Conservation (phyloP, 2,888 invertebrate genomes). For the Brachycybe producta region DNA sequence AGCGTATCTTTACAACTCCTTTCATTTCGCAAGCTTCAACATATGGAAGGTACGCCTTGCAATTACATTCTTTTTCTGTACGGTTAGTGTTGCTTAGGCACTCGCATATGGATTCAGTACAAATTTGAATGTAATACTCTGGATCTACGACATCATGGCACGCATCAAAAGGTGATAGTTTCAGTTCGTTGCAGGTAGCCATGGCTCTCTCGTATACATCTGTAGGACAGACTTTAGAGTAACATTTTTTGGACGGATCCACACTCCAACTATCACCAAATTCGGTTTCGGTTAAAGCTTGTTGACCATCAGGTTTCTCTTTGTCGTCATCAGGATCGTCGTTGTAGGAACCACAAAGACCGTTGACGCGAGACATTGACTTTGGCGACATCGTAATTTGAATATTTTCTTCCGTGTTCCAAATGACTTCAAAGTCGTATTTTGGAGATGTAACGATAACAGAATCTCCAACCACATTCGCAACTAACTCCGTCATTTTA, state of each 20-base stretch:
- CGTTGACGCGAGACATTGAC: conserved; percentile 52
- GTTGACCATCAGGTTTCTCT: conserved; percentile 50
- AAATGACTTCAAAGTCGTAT: conserved; percentile 60
- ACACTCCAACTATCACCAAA: conserved; percentile 61
- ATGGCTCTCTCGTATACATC: conserved; percentile 50
- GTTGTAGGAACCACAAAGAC: conserved; percentile 66
- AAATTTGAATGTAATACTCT: conserved; percentile 55
- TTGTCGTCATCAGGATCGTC: conserved; percentile 53
- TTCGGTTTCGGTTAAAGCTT: conserved; percentile 48
- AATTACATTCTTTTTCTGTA: conserved; percentile 46
- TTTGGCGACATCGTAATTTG: conserved; percentile 53
- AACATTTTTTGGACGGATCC: conserved; percentile 38
- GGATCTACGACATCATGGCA: conserved; percentile 48
- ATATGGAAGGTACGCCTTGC: conserved; percentile 52
- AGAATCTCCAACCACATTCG: conserved; percentile 54
- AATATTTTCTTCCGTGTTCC: conserved; percentile 49
- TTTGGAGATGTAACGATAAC: conserved; percentile 53
- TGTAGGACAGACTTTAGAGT: conserved; percentile 42
- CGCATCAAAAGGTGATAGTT: conserved; percentile 49
- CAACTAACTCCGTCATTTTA: conserved; percentile 30
- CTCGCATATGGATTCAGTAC: conserved; percentile 60
- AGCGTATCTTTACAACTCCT: conserved; percentile 49
- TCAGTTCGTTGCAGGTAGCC: conserved; percentile 53
- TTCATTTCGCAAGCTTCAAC: conserved; percentile 58
- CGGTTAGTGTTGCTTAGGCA: conserved; percentile 43